These are phyloP conservation scores for Diloba caeruleocephala DNA, from an alignment of 2,888 invertebrate species.

Conservation along the genomic window DNA sequence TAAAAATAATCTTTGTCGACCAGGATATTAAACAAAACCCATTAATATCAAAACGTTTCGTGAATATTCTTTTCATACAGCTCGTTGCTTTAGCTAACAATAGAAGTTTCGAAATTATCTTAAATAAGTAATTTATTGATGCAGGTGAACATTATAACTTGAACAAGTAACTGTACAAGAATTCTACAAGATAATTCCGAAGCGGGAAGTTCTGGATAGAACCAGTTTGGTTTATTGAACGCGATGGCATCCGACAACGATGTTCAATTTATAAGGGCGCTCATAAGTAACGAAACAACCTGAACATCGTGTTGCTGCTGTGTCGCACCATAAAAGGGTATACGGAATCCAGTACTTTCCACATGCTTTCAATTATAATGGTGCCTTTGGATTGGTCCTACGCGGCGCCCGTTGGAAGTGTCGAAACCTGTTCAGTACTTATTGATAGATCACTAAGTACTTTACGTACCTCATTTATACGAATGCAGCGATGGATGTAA, in stretches of 20 bases:
- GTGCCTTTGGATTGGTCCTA: constrained; percentile 31
- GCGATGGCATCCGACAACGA: constrained; percentile 78
- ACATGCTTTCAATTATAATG: constrained; percentile 63
- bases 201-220: constrained; percentile 79
- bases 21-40: constrained; percentile 32
- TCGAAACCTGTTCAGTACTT: constrained; percentile 35
- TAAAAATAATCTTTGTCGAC: constrained; percentile 21
- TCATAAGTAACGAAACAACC: constrained; percentile 55
- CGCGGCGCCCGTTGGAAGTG: constrained; percentile 29
- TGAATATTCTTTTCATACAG: constrained; percentile 30
- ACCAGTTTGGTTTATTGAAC: constrained; percentile 83
- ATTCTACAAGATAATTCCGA: constrained; percentile 81
- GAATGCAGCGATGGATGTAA: constrained; percentile 57
- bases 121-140: constrained; percentile 49
- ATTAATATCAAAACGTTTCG: constrained; percentile 33
- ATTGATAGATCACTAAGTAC: constrained; percentile 31
- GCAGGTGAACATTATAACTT: constrained; percentile 47
- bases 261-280: constrained; percentile 79
- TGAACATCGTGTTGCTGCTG: constrained; percentile 54
- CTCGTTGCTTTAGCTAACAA: constrained; percentile 23
- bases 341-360: constrained; percentile 70
- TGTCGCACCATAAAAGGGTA: constrained; percentile 63
- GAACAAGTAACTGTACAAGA: constrained; percentile 77
- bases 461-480: constrained; percentile 30
- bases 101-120: constrained; percentile 26